Percentiles rank a stretch among this genome's conserved stretches.
These are phyloP conservation scores for Eulemur albifrons DNA, from an alignment of 2,797 vertebrate genomes.

Conservation along the genomic window DNA sequence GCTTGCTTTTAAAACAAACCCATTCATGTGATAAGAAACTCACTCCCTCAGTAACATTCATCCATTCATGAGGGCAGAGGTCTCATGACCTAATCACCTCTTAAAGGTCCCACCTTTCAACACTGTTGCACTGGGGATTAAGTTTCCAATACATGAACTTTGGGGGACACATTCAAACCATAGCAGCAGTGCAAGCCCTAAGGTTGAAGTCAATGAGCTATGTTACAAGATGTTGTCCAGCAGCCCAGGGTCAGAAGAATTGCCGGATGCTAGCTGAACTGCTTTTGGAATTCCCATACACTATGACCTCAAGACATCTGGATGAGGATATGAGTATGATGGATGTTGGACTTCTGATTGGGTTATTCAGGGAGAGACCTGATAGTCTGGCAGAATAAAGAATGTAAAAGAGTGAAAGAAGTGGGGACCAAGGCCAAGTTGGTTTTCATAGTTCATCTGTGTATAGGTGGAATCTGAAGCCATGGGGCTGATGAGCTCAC, in stretches of 20 bases:
- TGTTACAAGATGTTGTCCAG: neutral
- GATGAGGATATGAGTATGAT: neutral
- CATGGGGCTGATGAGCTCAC: neutral
- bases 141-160: neutral
- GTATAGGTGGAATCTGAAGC: neutral
- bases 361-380: neutral
- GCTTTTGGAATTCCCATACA: neutral
- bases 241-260: neutral
- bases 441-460: neutral
- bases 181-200: too few species aligned
- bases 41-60: neutral
- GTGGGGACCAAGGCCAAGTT: neutral
- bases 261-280: neutral
- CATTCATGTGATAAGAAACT: neutral
- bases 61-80: neutral
- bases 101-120: neutral
- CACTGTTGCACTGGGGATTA: neutral
- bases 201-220: neutral
- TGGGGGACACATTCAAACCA: neutral
- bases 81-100: neutral
- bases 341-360: neutral
- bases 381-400: neutral
- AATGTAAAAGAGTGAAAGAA: neutral
- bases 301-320: neutral
- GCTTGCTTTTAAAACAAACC: neutral